phyloP scores from a whole-genome alignment of 2,113 vertebrate genomes.

The Coreoperca whiteheadi region DNA sequence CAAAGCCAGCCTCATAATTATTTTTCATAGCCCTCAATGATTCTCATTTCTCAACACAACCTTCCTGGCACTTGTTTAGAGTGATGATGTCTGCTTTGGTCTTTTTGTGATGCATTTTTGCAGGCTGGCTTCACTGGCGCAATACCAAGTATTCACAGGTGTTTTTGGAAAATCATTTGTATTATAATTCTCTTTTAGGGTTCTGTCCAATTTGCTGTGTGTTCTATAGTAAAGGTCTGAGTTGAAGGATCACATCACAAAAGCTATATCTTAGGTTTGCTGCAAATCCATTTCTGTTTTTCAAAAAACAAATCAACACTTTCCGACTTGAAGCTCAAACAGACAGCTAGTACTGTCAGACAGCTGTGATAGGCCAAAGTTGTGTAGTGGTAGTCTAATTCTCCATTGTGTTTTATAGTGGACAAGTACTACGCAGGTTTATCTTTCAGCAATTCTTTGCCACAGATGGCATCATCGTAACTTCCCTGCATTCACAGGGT shows the following conservation, averaged over 20 bases:
- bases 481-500: slow-evolving; percentile 10
- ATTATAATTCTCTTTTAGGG: slow-evolving; percentile 50
- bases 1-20: slow-evolving; percentile 48
- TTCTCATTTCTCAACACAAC: slow-evolving; percentile 66
- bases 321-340: slow-evolving; percentile 18
- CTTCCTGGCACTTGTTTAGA: slow-evolving; percentile 53
- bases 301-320: slow-evolving; percentile 20
- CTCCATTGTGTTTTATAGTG: not conserved
- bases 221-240: slow-evolving; percentile 11
- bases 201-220: slow-evolving; percentile 47
- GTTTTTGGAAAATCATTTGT: slow-evolving; percentile 66
- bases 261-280: slow-evolving; percentile 4
- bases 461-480: slow-evolving; percentile 11
- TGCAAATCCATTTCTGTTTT: not conserved
- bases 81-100: slow-evolving; percentile 60
- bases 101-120: slow-evolving; percentile 62
- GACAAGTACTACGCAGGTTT: slow-evolving; percentile 6
- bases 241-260: slow-evolving; percentile 36
- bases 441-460: slow-evolving; percentile 14
- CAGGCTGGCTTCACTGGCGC: slow-evolving; percentile 42
- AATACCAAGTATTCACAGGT: slow-evolving; percentile 59
- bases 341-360: not conserved
- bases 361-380: slow-evolving; percentile 1
- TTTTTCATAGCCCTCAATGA: slow-evolving; percentile 62
- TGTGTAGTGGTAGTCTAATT: not conserved